These are phyloP conservation scores for Gobio occitaniae DNA, from an alignment of 2,797 vertebrate genomes.

Conservation along the genomic window DNA sequence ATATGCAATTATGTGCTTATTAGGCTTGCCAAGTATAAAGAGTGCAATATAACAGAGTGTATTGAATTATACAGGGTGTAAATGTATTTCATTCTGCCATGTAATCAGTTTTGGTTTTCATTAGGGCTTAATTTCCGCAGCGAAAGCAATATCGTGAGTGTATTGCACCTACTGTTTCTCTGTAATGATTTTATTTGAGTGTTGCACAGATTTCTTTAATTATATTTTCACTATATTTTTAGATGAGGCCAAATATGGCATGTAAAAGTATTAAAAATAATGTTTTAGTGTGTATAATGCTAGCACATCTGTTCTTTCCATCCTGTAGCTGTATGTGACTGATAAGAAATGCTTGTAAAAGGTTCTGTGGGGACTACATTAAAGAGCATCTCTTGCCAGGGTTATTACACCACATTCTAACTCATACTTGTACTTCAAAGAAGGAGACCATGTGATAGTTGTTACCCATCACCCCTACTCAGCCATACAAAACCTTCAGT, in stretches of 20 bases:
- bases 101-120: conserved; percentile 21
- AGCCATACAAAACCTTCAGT: not conserved
- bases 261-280: not conserved
- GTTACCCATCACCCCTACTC: not conserved
- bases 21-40: not conserved
- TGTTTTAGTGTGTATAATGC: not conserved
- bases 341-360: not conserved
- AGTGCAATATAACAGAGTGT: not conserved
- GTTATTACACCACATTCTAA: conserved; percentile 15
- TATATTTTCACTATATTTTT: not conserved
- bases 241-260: not conserved
- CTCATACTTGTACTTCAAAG: conserved; percentile 18
- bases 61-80: not conserved
- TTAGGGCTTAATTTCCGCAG: not conserved
- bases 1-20: conserved; percentile 8
- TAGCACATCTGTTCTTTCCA: not conserved
- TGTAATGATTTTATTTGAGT: not conserved
- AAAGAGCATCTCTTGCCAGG: not conserved
- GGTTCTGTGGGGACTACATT: not conserved
- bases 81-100: conserved; percentile 12
- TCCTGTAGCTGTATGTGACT: not conserved
- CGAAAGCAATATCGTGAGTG: not conserved
- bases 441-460: not conserved
- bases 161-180: not conserved
- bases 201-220: not conserved